A percentile compares a stretch with the other conserved stretches of the same genome.
Conservation (phyloP, 2,113 vertebrate genomes). For the Parotia lawesii region DNA sequence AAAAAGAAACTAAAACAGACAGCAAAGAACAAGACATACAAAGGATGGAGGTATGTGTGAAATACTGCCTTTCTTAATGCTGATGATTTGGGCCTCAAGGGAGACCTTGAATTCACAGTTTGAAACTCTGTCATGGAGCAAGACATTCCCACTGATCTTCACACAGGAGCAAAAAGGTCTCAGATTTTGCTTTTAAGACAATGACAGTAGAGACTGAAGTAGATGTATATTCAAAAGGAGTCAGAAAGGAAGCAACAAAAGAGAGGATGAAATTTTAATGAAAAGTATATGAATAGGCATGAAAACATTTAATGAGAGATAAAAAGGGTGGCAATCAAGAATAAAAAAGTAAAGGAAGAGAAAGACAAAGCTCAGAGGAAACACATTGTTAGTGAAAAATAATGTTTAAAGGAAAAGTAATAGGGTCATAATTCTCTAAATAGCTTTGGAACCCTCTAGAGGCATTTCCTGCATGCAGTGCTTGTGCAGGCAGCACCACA, state of each 20-base stretch:
- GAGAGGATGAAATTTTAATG: neutral
- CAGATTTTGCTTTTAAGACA: neutral
- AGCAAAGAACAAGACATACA: neutral
- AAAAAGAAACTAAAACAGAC: neutral
- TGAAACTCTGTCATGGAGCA: neutral
- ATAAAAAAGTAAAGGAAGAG: neutral
- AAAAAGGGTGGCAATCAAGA: neutral
- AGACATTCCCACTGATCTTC: neutral
- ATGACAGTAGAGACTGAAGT: neutral
- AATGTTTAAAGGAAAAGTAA: neutral
- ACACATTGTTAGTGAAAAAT: neutral
- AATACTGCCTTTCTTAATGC: neutral
- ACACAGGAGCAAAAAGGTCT: neutral
- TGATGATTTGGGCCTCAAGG: neutral
- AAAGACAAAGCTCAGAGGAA: neutral
- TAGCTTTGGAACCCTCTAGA: neutral
- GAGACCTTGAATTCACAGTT: neutral
- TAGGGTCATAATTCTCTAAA: neutral
- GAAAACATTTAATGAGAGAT: neutral
- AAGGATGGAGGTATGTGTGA: neutral
- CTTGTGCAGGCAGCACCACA: neutral
- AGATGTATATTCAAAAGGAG: neutral
- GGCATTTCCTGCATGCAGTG: neutral
- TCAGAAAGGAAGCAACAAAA: neutral
- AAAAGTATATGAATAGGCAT: neutral